phyloP scores from a whole-genome alignment of 2,797 vertebrate genomes.

The Esox lucius region DNA sequence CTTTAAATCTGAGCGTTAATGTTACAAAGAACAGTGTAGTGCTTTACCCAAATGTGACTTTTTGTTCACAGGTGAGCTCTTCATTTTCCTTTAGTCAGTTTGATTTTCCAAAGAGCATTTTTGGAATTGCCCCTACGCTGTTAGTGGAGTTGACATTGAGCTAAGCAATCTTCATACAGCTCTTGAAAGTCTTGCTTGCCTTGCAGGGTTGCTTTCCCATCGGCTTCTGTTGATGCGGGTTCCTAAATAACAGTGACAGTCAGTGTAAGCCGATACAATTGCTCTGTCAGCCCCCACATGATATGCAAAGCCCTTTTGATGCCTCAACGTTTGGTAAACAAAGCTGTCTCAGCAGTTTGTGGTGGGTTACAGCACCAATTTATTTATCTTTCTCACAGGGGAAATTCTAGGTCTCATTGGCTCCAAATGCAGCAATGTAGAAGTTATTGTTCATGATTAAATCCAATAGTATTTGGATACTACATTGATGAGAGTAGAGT shows the following conservation, averaged over 20 bases:
- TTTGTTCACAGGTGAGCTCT: constrained; percentile 16
- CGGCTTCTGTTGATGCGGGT: constrained; percentile 22
- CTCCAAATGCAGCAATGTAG: constrained; percentile 22
- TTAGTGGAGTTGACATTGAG: constrained; percentile 42
- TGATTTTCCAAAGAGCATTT: constrained; percentile 15
- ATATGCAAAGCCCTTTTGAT: constrained; percentile 44
- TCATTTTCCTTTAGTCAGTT: constrained; percentile 23
- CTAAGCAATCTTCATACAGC: constrained; percentile 50
- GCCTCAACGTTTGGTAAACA: constrained; percentile 52
- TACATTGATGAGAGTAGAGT: background rate
- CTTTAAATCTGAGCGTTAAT: constrained; percentile 11
- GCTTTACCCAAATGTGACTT: background rate
- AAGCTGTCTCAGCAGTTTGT: constrained; percentile 54
- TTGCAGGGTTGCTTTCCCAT: constrained; percentile 15
- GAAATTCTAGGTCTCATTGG: constrained; percentile 27
- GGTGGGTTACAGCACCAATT: constrained; percentile 33
- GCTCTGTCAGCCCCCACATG: constrained; percentile 32
- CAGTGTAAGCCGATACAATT: constrained; percentile 32
- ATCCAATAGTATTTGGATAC: constrained; percentile 10
- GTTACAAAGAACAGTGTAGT: background rate
- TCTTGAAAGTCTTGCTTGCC: constrained; percentile 24
- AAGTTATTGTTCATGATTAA: constrained; percentile 29
- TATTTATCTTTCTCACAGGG: constrained; percentile 33
- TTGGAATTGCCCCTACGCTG: constrained; percentile 31
- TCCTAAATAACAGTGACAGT: constrained; percentile 41